These are phyloP conservation scores for Prunella strophiata DNA, from an alignment of 2,797 vertebrate genomes.

Conservation along the genomic window DNA sequence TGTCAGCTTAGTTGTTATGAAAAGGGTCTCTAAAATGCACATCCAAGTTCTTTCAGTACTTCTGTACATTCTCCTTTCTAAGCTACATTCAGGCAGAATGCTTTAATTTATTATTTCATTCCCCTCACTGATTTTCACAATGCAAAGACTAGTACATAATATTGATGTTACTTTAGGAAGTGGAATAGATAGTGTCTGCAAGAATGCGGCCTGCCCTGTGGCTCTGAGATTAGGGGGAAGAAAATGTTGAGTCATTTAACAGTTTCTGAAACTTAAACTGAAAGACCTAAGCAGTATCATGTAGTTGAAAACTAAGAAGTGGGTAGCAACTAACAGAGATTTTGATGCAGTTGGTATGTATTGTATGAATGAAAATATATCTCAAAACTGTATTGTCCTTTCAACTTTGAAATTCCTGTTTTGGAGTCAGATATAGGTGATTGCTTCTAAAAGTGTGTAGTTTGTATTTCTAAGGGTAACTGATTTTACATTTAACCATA, in stretches of 20 bases:
- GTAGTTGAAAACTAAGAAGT: neutral
- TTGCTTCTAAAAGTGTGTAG: neutral
- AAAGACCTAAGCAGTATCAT: neutral
- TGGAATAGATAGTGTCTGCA: neutral
- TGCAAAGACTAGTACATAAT: neutral
- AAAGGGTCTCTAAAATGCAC: neutral
- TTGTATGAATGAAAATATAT: neutral
- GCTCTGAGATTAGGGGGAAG: neutral
- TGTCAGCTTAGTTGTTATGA: neutral
- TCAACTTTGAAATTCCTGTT: neutral
- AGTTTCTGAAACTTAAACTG: neutral
- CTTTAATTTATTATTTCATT: neutral
- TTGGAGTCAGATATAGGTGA: neutral
- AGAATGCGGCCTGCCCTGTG: neutral
- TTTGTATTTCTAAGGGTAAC: neutral
- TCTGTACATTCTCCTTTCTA: neutral
- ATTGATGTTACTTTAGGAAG: neutral
- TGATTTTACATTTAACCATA: neutral
- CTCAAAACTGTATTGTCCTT: neutral
- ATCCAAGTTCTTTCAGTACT: neutral
- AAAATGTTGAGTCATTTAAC: neutral
- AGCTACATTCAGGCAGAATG: neutral
- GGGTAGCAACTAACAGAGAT: neutral
- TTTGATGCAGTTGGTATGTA: neutral
- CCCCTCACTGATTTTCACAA: neutral